Evolutionary conservation across 2,113 vertebrate species (phyloP).

Genomic region (Cebidichthys violaceus): DNA sequence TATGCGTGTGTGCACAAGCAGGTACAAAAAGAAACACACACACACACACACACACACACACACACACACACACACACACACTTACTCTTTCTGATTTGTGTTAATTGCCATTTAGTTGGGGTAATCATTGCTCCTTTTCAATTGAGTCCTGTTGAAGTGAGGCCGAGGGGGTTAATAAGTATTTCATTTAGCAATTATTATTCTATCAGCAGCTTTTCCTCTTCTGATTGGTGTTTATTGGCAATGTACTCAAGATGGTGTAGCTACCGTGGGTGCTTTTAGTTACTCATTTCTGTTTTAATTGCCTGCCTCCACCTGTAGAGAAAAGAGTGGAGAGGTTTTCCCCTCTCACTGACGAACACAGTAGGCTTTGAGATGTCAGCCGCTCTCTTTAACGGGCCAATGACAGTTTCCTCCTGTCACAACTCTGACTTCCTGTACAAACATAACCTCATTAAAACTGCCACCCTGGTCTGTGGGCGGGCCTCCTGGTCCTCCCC

Average conservation of each 20-base stretch:
- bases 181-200: conserved; percentile 72
- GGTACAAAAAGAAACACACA: conserved; percentile 24
- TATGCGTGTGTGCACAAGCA: background rate
- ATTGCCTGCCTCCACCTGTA: conserved; percentile 82
- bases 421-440: conserved; percentile 82
- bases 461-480: conserved; percentile 78
- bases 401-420: conserved; percentile 84
- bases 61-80: conserved; percentile 23
- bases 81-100: conserved; percentile 42
- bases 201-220: conserved; percentile 67
- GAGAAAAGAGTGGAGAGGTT: conserved; percentile 72
- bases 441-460: conserved; percentile 86
- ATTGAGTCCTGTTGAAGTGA: conserved; percentile 53
- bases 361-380: conserved; percentile 80
- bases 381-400: conserved; percentile 79
- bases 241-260: conserved; percentile 52
- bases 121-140: conserved; percentile 64
- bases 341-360: conserved; percentile 73
- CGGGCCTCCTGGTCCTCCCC: conserved; percentile 80
- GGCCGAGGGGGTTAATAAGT: conserved; percentile 63
- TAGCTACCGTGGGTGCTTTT: conserved; percentile 60
- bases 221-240: conserved; percentile 68
- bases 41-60: no score
- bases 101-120: conserved; percentile 65
- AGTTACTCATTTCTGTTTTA: conserved; percentile 75